These are phyloP conservation scores for Napeogenes inachia DNA, from an alignment of 2,888 invertebrate species.

Conservation along the genomic window DNA sequence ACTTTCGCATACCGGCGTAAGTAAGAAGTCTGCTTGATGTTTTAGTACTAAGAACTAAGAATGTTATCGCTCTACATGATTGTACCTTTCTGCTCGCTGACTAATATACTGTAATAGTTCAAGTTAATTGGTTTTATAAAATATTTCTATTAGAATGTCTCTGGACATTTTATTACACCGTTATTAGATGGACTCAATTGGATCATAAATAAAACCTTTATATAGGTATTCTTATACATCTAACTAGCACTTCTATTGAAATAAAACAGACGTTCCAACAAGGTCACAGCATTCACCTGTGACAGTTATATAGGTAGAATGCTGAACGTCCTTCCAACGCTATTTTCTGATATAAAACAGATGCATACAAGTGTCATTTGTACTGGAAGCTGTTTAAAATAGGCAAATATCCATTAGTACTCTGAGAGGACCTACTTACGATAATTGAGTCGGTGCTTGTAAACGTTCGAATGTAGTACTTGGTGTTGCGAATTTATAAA, in stretches of 20 bases:
- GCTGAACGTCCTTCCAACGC: conserved; percentile 9
- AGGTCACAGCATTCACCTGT: conserved; percentile 17
- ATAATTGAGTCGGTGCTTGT: conserved; percentile 19
- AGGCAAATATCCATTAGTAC: conserved; percentile 21
- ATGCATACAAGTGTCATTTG: conserved; percentile 27
- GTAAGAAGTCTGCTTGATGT: background rate
- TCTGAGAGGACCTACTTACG: conserved; percentile 20
- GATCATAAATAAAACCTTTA: too few relatives aligned
- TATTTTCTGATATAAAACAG: conserved; percentile 24
- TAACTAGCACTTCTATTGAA: conserved; percentile 5
- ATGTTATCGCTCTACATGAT: background rate
- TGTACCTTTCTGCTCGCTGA: background rate
- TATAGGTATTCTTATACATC: too few relatives aligned
- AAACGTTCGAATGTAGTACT: conserved; percentile 13
- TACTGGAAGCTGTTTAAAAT: conserved; percentile 18
- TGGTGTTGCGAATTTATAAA: conserved; percentile 16
- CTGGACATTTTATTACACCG: background rate
- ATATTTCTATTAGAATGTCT: background rate
- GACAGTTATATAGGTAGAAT: conserved; percentile 16
- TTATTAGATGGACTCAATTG: too few relatives aligned
- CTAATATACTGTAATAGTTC: conserved; percentile 1
- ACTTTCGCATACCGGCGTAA: background rate
- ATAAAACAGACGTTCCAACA: conserved; percentile 18
- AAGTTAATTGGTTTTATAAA: conserved; percentile 2
- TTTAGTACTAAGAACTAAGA: background rate